phyloP scores from a whole-genome alignment of 2,797 vertebrate genomes.

The Sternarchorhynchus goeldii region DNA sequence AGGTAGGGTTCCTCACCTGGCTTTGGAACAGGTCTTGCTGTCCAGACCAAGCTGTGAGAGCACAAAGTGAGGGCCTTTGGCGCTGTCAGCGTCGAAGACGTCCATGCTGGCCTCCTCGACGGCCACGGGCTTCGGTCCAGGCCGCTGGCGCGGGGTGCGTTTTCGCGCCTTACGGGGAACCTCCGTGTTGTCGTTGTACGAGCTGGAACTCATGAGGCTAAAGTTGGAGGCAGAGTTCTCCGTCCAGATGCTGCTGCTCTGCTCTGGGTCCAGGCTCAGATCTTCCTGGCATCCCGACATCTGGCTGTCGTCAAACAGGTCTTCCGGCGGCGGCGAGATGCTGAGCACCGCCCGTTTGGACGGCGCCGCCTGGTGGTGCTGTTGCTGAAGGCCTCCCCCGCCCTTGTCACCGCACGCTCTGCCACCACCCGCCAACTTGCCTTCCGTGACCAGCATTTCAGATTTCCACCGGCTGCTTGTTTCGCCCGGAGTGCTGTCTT shows the following conservation, averaged over 20 bases:
- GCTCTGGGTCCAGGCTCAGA: constrained; percentile 88
- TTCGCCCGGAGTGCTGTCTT: constrained; percentile 84
- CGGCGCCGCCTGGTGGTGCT: constrained; percentile 88
- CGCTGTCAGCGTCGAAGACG: constrained; percentile 98
- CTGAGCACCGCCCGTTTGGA: constrained; percentile 94
- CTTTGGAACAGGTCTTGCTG: constrained; percentile 91
- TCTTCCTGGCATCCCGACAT: constrained; percentile 96
- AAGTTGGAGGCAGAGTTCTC: constrained; percentile 98
- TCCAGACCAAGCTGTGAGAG: constrained; percentile 95
- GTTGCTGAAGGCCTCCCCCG: constrained; percentile 68
- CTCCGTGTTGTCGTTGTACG: constrained; percentile 99
- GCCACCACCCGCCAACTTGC: constrained; percentile 56
- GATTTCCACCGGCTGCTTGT: constrained; percentile 77
- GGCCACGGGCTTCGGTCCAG: constrained; percentile 86
- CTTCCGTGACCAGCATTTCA: constrained; percentile 67
- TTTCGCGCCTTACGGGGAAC: constrained; percentile 98
- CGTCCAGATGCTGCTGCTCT: constrained; percentile 98
- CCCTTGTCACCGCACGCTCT: constrained; percentile 57
- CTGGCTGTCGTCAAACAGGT: constrained; percentile 93
- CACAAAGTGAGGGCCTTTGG: constrained; percentile 99
- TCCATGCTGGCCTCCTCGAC: constrained; percentile 91
- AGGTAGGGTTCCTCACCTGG: constrained; percentile 73
- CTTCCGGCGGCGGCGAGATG: constrained; percentile 97
- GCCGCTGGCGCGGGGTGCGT: constrained; percentile 95
- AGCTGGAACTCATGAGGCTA: constrained; percentile 91